Evolutionary conservation across 2,888 invertebrate genomes (phyloP).

Genomic region (Leptopilina drosophilae): DNA sequence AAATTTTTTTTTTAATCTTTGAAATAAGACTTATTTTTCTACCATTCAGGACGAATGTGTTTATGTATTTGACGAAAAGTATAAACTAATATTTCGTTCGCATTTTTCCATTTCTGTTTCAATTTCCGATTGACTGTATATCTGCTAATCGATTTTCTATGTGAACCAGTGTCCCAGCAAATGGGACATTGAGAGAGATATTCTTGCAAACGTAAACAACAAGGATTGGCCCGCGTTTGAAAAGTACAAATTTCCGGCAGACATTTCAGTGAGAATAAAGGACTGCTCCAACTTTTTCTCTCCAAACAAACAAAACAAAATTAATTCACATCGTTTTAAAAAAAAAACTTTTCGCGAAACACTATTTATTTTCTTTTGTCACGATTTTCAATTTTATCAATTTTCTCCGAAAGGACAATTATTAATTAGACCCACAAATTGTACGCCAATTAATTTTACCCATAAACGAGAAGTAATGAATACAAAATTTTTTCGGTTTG

Average conservation of each 20-base stretch:
- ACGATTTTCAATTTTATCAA: background rate
- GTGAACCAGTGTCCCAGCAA: conserved; percentile 8
- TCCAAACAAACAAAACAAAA: background rate
- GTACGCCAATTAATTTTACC: too few relatives aligned
- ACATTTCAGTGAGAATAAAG: background rate
- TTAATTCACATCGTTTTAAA: background rate
- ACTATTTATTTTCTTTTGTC: background rate
- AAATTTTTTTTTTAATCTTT: too few relatives aligned
- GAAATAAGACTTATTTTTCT: too few relatives aligned
- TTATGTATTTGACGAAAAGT: background rate
- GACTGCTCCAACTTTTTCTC: background rate
- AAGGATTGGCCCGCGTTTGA: background rate
- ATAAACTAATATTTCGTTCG: background rate
- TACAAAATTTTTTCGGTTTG: too few relatives aligned
- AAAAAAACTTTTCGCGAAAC: background rate
- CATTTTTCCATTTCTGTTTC: conserved; percentile 16
- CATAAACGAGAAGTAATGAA: too few relatives aligned
- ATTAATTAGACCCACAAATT: background rate
- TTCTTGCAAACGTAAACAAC: conserved; percentile 12
- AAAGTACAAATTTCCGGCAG: conserved; percentile 24
- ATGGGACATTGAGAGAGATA: conserved; percentile 16
- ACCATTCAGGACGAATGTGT: too few relatives aligned
- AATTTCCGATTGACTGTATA: conserved; percentile 13
- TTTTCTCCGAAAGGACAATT: background rate
- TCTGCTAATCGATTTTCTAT: conserved; percentile 35